Evolutionary conservation across 2,113 vertebrate genomes (phyloP), one percentile per base, ranked within the genome.

Genomic region (Ancistrus triradiatus): DNA sequence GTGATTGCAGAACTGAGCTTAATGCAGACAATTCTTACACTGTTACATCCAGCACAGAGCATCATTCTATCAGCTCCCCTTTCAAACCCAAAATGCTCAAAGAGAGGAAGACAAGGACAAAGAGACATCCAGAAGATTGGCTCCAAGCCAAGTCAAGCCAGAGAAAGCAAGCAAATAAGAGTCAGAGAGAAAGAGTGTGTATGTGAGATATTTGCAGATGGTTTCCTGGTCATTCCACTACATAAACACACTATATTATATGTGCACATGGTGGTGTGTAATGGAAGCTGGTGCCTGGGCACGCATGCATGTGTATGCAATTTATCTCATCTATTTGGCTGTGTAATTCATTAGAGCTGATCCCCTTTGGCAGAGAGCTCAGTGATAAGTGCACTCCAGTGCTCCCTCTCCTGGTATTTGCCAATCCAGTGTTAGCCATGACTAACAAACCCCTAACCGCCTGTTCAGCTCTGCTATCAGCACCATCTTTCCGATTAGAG

Each of bases 341-440:
- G 50, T 33, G 8, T 35, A 31, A 53, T 53, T 53, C 28, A 53
- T 53, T 53, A 53, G 50, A 53, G 11, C 50, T 53, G 50, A 53
- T 53, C 50, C 50, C 28, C 3, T 53, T 53, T 53, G 50, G 50
- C 50, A 53, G 50, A 33, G 6, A 33, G 27, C 50, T 53, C 25
- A 17, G 27, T 53, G 50, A 53, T 53, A 53, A 53, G 50, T 53
- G 50, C 50, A 35, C 50, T 35, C 28, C 15, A 15, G 11, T 53
- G 38, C 11, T 44, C 38, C 38, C 22, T 42, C 22, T 51, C n/a
- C 14, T 7, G 15, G 4, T 51, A 17, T 15, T 7, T 53, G 50
- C 50, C 50, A 53, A 19, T 53, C 28, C 50, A 28, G n/a, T 51
- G 49, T 14, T 31, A 25, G 49, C 25, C 11, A 31, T 31, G 13